Base-by-base conservation (phyloP, 2,113 vertebrate species). In the Bufo gargarizans region DNA sequence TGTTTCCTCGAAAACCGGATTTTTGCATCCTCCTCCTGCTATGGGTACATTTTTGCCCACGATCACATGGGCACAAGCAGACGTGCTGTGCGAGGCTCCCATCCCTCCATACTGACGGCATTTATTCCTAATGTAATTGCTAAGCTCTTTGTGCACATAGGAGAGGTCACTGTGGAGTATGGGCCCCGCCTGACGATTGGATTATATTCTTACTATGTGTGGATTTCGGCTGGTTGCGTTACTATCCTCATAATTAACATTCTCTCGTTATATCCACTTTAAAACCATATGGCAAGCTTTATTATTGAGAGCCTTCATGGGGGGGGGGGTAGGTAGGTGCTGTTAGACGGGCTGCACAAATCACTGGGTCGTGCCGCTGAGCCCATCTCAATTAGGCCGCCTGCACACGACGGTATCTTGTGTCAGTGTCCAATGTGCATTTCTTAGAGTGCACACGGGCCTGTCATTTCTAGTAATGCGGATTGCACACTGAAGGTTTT, bases 151-250 rank as follows among this genome's bases (percentile, higher is more conserved):
- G 59, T 56, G 72, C 33, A 71, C 61, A 77, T 84, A 67, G 56
- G 81, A 47, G 58, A 88, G 81, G 87, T 88, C 87, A 84, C 59
- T 5, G 16, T 77, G 80, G 56, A 84, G 84, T 88, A 56, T 88
- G 79, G 55, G 81, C 67, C 91, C 93, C 93, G 92, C 94, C 94
- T 94, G 87, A 1, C 92, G 92, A 95, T 95, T 94, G 94, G 94
- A 96, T 96, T 95, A 96, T 94, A 95, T 94, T 94, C 95, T 95
- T 95, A 93, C 92, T 92, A 94, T 90, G 92, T 90, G 0, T 91
- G 93, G 93, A 92, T 93, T 94, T 91, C 93, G 92, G 92, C 93
- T 94, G 92, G 94, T 90, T 16, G 93, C 93, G 91, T 94, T 93
- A 94, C 92, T 91, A 94, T 93, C 95, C 94, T 94, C 92, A 94